Conservation (phyloP, 1,140 invertebrate species). For the Eueides isabella region DNA sequence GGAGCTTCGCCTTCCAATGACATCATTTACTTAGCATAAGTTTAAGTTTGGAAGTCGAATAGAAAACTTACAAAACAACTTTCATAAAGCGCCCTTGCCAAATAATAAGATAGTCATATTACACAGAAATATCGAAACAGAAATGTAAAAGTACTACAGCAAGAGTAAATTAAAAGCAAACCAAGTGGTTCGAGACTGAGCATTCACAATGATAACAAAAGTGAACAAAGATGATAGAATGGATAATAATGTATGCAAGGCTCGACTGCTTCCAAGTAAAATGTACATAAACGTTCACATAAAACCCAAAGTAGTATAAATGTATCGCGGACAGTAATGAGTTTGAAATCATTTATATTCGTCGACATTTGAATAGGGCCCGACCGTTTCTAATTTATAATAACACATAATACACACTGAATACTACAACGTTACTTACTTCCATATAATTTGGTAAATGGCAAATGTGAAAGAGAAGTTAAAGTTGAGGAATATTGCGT, state of each 20-base stretch:
- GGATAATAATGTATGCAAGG: slow-evolving; percentile 26
- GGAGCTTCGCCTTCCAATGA: slow-evolving; percentile 33
- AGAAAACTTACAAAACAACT: slow-evolving; percentile 31
- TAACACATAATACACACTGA: slow-evolving; percentile 44
- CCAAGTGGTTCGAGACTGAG: slow-evolving; percentile 11
- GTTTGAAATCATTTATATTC: slow-evolving; percentile 50
- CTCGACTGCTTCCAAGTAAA: slow-evolving; percentile 21
- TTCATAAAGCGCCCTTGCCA: slow-evolving; percentile 10
- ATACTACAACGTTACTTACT: slow-evolving; percentile 38
- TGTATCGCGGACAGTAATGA: slow-evolving; percentile 46
- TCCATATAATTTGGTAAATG: slow-evolving; percentile 43
- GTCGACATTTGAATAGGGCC: slow-evolving; percentile 51
- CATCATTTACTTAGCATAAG: slow-evolving; percentile 36
- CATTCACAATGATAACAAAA: slow-evolving; percentile 18
- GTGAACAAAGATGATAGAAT: slow-evolving; percentile 20
- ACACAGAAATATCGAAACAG: slow-evolving; percentile 12
- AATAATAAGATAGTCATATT: slow-evolving; percentile 16
- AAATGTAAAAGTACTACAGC: slow-evolving; percentile 8
- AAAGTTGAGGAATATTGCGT: slow-evolving; percentile 26
- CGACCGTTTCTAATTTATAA: slow-evolving; percentile 53
- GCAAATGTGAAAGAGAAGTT: slow-evolving; percentile 23
- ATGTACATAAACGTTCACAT: slow-evolving; percentile 8
- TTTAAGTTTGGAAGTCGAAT: slow-evolving; percentile 33
- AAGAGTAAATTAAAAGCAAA: slow-evolving; percentile 26
- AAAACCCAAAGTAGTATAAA: slow-evolving; percentile 13